These are phyloP conservation scores for Ophion ventricosus DNA, from an alignment of 2,888 invertebrate species.

Conservation along the genomic window DNA sequence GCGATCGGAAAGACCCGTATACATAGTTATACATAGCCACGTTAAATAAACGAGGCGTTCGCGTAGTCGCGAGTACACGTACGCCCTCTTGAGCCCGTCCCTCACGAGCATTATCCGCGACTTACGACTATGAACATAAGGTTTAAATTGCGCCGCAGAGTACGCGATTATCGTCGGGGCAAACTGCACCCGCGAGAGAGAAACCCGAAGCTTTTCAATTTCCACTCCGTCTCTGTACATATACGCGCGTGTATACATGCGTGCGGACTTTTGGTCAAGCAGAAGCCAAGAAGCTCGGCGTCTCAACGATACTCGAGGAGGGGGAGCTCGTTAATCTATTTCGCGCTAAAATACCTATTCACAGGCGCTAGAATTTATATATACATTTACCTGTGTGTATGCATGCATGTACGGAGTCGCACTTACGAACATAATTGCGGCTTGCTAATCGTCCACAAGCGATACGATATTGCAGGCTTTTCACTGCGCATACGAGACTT, in stretches of 20 bases:
- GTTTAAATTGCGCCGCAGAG: neutral
- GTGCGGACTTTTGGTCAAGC: conserved; percentile 41
- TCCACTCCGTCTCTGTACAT: conserved; percentile 24
- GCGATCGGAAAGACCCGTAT: neutral
- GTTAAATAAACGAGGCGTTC: neutral
- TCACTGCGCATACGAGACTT: conserved; percentile 47
- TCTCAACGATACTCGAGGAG: conserved; percentile 17
- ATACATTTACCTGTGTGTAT: neutral
- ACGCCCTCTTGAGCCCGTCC: conserved; percentile 52
- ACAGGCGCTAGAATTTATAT: conserved; percentile 5
- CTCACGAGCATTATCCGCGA: conserved; percentile 71
- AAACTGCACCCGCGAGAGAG: neutral
- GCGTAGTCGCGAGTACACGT: neutral
- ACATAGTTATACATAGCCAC: neutral
- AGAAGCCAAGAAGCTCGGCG: conserved; percentile 41
- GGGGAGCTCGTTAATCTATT: conserved; percentile 62
- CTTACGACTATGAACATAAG: conserved; percentile 45
- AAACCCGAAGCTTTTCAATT: conserved; percentile 51
- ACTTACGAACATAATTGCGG: conserved; percentile 62
- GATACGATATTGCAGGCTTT: conserved; percentile 58
- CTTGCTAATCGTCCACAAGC: conserved; percentile 60
- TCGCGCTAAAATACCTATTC: conserved; percentile 63
- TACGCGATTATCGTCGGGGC: neutral
- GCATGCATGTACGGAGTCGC: conserved; percentile 7
- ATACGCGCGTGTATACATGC: neutral